Evolutionary conservation across 2,888 invertebrate species (phyloP).

Genomic region (Agrilus biguttatus): DNA sequence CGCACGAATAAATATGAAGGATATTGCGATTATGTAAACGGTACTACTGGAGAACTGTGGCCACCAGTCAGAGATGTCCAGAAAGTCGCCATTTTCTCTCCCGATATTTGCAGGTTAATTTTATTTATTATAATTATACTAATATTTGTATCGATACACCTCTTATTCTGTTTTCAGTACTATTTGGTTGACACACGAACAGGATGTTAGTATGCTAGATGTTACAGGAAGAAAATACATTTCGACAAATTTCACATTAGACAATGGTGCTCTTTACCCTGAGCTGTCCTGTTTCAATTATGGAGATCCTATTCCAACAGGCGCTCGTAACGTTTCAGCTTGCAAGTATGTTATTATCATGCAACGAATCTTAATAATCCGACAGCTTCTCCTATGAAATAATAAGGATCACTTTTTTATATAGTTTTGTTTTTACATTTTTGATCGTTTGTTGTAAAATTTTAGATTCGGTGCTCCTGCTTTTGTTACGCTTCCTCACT

Average conservation of each 20-base stretch:
- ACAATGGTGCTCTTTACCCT: constrained; percentile 49
- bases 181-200: constrained; percentile 25
- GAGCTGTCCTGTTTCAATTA: constrained; percentile 49
- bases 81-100: constrained; percentile 50
- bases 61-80: constrained; percentile 48
- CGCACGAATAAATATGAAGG: constrained; percentile 38
- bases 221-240: constrained; percentile 38
- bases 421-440: not conserved
- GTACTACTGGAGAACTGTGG: constrained; percentile 70
- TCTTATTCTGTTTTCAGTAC: constrained; percentile 21
- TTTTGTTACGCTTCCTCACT: constrained; percentile 70
- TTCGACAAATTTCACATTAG: constrained; percentile 51
- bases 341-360: constrained; percentile 35
- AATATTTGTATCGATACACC: no score
- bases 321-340: constrained; percentile 55
- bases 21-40: constrained; percentile 53
- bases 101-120: constrained; percentile 62
- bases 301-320: constrained; percentile 33
- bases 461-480: constrained; percentile 64
- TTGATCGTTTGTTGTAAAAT: constrained; percentile 6
- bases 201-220: constrained; percentile 28
- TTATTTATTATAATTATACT: not conserved
- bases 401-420: not conserved
- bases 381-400: no score
- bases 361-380: not conserved